Evolutionary conservation across 2,113 vertebrate species (phyloP).

Genomic region (Chaetorhynchus papuensis): DNA sequence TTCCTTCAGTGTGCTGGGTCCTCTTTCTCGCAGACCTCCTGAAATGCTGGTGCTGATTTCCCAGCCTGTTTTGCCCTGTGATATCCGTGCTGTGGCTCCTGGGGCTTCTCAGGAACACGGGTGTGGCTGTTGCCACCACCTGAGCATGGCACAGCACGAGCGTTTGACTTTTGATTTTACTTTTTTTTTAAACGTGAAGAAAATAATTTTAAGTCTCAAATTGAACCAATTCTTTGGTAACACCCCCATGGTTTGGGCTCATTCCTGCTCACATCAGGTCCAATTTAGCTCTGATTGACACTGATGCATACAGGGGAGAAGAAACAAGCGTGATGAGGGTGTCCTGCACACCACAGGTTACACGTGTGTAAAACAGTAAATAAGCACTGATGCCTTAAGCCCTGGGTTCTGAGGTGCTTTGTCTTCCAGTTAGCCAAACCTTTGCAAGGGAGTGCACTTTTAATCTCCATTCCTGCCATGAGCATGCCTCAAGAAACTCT

Average conservation of each 20-base stretch:
- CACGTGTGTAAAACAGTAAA: background rate
- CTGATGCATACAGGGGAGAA: background rate
- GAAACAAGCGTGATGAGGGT: background rate
- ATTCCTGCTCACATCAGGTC: background rate
- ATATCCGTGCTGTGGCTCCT: background rate
- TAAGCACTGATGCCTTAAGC: background rate
- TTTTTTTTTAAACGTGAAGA: background rate
- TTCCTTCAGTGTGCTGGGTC: background rate
- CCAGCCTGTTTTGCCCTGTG: background rate
- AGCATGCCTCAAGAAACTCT: background rate
- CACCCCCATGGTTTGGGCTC: background rate
- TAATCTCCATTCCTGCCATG: background rate
- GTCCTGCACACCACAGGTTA: background rate
- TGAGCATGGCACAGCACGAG: background rate
- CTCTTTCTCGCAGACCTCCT: background rate
- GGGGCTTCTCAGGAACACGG: background rate
- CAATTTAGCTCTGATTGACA: background rate
- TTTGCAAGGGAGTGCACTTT: background rate
- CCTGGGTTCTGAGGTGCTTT: background rate
- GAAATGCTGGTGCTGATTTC: background rate
- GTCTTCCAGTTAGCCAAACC: background rate
- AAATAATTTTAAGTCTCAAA: background rate
- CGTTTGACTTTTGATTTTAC: background rate
- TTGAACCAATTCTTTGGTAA: background rate
- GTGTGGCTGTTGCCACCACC: background rate